A percentile compares a stretch with the other conserved stretches of the same genome.
phyloP scores from a whole-genome alignment of 1,140 invertebrate species.

The Myzus persicae region DNA sequence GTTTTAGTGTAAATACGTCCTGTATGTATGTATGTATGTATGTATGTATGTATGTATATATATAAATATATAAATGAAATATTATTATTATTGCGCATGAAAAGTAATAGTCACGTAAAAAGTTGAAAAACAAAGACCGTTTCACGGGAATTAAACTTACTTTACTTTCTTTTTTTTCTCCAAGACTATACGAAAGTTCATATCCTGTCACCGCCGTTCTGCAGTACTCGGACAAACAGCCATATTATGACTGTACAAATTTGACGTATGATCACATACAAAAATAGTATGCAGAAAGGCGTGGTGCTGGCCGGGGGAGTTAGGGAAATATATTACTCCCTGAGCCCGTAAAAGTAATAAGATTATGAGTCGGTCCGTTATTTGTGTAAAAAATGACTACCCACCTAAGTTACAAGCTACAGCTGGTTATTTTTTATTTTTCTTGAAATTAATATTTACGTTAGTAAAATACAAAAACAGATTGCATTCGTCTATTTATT shows the following conservation, averaged over 20 bases:
- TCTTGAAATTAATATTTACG: not conserved
- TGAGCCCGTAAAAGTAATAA: not conserved
- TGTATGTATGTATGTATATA: not conserved
- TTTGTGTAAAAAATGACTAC: not conserved
- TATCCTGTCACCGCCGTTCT: not conserved
- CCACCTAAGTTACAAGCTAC: too few relatives aligned
- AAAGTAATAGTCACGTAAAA: conserved; percentile 42
- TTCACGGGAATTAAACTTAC: conserved; percentile 42
- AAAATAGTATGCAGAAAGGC: not conserved
- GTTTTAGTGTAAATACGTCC: not conserved
- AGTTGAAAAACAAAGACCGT: conserved; percentile 47
- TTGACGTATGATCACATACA: not conserved
- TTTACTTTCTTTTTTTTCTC: not conserved
- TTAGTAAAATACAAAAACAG: not conserved
- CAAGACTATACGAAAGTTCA: not conserved
- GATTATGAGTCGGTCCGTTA: not conserved
- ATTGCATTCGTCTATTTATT: not conserved
- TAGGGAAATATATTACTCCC: not conserved
- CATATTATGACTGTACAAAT: not conserved
- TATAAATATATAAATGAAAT: conserved; percentile 12
- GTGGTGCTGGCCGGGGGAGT: too few relatives aligned
- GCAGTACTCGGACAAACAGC: not conserved
- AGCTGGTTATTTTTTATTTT: not conserved
- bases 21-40: not conserved
- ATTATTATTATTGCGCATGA: not conserved